Conservation (phyloP, 2,113 vertebrate species). For the Prionailurus viverrinus region DNA sequence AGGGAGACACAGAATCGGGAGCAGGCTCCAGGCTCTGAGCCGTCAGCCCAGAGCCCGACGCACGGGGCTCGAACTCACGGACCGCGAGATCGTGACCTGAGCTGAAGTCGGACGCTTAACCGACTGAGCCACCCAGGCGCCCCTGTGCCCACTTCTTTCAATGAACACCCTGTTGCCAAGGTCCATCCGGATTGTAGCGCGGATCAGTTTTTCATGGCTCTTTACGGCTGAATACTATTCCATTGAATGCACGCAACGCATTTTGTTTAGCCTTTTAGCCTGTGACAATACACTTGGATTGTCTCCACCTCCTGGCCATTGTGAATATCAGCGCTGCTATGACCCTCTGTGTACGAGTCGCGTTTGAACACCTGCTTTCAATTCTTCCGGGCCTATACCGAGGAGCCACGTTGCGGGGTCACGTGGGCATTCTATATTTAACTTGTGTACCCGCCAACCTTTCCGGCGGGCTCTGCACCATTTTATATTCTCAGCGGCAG, state of each 20-base stretch:
- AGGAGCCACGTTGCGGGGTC: not conserved
- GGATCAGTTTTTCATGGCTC: no score
- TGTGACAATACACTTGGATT: not conserved
- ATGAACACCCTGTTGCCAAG: not conserved
- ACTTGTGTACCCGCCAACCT: not conserved
- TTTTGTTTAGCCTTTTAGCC: not conserved
- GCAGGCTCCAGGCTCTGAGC: no score
- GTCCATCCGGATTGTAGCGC: not conserved
- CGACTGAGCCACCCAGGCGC: no score
- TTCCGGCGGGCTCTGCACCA: not conserved
- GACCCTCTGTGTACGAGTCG: not conserved
- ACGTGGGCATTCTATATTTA: not conserved
- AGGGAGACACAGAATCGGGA: no score
- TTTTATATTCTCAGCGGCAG: not conserved
- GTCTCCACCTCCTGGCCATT: not conserved
- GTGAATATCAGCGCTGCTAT: not conserved
- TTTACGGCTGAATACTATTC: not conserved
- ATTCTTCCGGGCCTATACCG: not conserved
- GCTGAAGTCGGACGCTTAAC: no score
- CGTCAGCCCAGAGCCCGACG: no score
- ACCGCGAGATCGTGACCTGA: no score
- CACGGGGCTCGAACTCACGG: no score
- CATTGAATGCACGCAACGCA: fast-evolving
- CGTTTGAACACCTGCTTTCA: not conserved
- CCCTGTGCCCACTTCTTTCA: not conserved